Evolutionary conservation across 2,797 vertebrate species (phyloP), one percentile per base, ranked within the genome.

Genomic region (Muraenolepis orangiensis): DNA sequence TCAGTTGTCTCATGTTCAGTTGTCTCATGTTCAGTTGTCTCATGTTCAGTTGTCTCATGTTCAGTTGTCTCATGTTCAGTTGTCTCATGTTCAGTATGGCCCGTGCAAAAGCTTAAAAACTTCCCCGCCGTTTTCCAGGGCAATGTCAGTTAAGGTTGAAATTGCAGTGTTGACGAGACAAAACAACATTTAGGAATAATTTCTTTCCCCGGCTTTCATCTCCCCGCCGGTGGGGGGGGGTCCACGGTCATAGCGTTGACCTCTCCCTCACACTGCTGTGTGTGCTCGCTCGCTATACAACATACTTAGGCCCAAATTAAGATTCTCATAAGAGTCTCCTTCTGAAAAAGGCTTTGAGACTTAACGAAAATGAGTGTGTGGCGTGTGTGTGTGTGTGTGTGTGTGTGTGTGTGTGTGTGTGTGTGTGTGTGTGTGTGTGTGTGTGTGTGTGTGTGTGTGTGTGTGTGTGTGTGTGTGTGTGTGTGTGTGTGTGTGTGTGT

Each of bases 171-270:
- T 84, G 85, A 87, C 86, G 86, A 83, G 78, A 80, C 81, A 80
- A 90, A 91, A 88, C 87, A 86, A 91, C 87, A 89, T 87, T 91
- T 85, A 81, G 71, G 16, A 31, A 28, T 69, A 2, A 87, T 83
- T 81, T 84, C 75, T 85, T 86, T 85, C 87, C 84, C 80, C 85
- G 75, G 20, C 81, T 29, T 71, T 81, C 73, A 73, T 82, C 84
- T 84, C 67, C n/a, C n/a, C 38, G 78, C 86, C 89, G 86, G 89
- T 86, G 77, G 78, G 42, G 78, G 77, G 42, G 78, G 77, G 40
- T 14, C 80, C 2, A 77, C 79, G 78, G 74, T 80, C 29, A 4
- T 1, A 78, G 80, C 76, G 81, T 85, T 88, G 88, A 90, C 90
- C 87, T 23, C 80, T 85, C 86, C 86, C 86, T 91, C 90, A 87